Evolutionary conservation across 2,797 vertebrate genomes (phyloP), one percentile per base, ranked within the genome.

Genomic region (Numenius phaeopus): DNA sequence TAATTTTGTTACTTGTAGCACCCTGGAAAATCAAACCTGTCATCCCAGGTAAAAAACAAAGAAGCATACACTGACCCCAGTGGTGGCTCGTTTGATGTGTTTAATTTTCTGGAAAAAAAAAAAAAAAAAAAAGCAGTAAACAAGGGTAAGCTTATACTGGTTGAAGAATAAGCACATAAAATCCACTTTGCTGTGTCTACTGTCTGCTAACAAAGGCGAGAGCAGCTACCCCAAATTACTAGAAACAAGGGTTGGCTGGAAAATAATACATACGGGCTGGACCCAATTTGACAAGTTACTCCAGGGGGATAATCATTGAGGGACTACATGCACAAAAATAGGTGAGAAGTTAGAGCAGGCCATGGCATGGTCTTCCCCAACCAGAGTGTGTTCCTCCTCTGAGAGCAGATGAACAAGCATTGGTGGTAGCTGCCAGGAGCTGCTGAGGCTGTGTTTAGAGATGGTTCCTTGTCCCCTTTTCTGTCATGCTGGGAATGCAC

Each of bases 221-320:
- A 34, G 9, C 29, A 76, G 22, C 22, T 54, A 23, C 6, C 8
- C 4, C 29, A n/a, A 24, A 44, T 30, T n/a, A 12, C 8, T 18
- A 66, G 23, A 75, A 80, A 44, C 1, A 7, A 15, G 4, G 1
- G 62, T 82, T 69, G 12, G 7, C 22, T 10, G 10, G 17, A 55
- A 80, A 86, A 73, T 39, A 0, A 8, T 9, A 29, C 1, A 1
- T 9, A 5, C 5, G 4, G 12, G 2, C 39, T n/a, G 27, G 32
- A 83, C 15, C 9, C 14, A 55, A 16, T 29, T 47, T 14, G 50
- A 20, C 13, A 46, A 50, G 5, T 79, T 54, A 54, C 16, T 4
- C 20, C 24, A 26, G 5, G 3, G 10, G 3, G 4, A 70, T 52
- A 67, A 78, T 59, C 40, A 11, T 3, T 47, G 16, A 3, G 7